These are phyloP conservation scores for Silvanus unidentatus DNA, from an alignment of 2,888 invertebrate species.

Conservation along the genomic window DNA sequence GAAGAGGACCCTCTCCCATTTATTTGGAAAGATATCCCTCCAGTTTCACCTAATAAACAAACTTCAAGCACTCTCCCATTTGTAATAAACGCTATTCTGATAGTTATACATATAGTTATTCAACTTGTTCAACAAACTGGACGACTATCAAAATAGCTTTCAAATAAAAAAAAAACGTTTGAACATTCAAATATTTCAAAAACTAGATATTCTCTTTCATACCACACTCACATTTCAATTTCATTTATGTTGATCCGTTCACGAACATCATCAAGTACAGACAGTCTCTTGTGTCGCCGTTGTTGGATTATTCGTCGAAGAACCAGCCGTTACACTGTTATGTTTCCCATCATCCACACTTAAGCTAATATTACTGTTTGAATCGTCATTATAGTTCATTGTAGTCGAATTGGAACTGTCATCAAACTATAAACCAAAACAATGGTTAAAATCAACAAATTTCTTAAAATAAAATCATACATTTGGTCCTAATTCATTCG, in stretches of 20 bases:
- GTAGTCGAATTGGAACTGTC: constrained; percentile 45
- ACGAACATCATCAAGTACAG: constrained; percentile 39
- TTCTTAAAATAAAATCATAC: constrained; percentile 23
- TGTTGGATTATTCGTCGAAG: constrained; percentile 21
- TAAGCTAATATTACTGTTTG: constrained; percentile 43
- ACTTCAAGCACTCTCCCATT: constrained; percentile 4
- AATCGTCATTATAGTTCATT: constrained; percentile 46
- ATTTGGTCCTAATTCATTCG: constrained; percentile 35
- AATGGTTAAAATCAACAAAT: too few relatives aligned
- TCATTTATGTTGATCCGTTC: neutral
- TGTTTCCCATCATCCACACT: constrained; percentile 9
- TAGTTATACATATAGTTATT: neutral
- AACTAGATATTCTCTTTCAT: too few relatives aligned
- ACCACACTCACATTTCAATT: too few relatives aligned
- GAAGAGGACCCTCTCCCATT: constrained; percentile 4
- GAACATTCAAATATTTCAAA: constrained; percentile 13
- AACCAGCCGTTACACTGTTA: constrained; percentile 10
- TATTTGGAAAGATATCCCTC: neutral
- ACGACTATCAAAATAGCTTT: neutral
- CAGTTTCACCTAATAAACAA: constrained; percentile 18
- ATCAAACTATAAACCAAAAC: constrained; percentile 37
- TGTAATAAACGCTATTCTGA: neutral
- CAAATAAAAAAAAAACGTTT: constrained; percentile 26
- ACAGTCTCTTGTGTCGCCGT: constrained; percentile 23
- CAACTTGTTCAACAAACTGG: neutral